Percentiles rank a stretch among this genome's conserved stretches.
Conservation (phyloP, 2,113 vertebrate genomes). For the Loxodonta africana region DNA sequence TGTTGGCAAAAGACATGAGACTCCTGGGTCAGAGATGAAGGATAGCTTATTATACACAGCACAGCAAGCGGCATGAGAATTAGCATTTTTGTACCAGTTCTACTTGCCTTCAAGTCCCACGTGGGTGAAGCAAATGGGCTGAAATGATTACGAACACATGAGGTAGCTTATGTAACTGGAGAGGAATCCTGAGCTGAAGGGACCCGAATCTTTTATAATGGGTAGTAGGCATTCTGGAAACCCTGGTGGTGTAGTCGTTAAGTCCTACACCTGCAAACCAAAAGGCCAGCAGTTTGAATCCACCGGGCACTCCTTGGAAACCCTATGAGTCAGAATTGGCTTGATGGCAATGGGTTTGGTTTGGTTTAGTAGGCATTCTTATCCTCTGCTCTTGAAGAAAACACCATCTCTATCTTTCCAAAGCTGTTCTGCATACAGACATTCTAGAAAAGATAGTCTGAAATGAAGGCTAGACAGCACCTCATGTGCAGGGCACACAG, state of each 20-base stretch:
- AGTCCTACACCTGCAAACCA: too few relatives aligned
- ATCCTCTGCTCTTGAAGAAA: neutral
- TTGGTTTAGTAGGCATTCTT: neutral
- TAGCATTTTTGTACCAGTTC: fast-evolving
- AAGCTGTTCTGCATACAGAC: neutral
- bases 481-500: too few relatives aligned
- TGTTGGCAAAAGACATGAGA: too few relatives aligned
- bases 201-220: fast-evolving
- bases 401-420: neutral
- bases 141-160: fast-evolving
- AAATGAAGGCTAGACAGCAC: fast-evolving
- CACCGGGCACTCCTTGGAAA: too few relatives aligned
- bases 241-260: too few relatives aligned
- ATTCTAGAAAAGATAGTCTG: neutral
- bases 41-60: neutral
- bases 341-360: too few relatives aligned
- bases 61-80: fast-evolving
- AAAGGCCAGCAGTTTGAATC: too few relatives aligned
- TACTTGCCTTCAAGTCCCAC: fast-evolving
- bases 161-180: neutral
- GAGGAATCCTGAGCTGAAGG: neutral
- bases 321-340: too few relatives aligned
- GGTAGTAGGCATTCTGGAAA: neutral
- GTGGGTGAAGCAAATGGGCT: neutral
- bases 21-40: neutral